phyloP scores from a whole-genome alignment of 2,113 vertebrate genomes.

The Colinus virginianus region DNA sequence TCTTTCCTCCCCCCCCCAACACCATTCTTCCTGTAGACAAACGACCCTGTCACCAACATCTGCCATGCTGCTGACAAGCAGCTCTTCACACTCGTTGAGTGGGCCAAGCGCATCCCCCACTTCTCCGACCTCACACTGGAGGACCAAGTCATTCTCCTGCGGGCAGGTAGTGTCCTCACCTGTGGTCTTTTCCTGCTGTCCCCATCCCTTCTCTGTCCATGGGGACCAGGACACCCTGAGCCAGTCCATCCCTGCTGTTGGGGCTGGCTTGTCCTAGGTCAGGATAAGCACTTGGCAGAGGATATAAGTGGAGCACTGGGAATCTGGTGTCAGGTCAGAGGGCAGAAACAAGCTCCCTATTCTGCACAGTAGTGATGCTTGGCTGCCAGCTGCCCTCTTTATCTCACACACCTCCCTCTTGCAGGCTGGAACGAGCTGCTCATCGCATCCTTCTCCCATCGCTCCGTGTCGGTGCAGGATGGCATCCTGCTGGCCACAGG shows the following conservation, averaged over 20 bases:
- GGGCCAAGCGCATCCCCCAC: constrained; percentile 95
- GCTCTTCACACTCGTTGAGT: constrained; percentile 95
- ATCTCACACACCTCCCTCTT: not conserved
- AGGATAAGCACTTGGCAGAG: accelerated
- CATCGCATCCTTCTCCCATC: constrained; percentile 96
- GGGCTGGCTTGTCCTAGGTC: too few species aligned
- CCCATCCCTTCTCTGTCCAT: not conserved
- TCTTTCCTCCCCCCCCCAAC: not conserved
- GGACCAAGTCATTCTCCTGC: constrained; percentile 94
- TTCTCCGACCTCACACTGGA: constrained; percentile 93
- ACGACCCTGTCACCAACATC: constrained; percentile 96
- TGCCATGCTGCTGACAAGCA: constrained; percentile 97
- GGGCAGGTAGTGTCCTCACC: constrained; percentile 83
- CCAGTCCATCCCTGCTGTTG: not conserved
- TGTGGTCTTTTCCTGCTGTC: not conserved
- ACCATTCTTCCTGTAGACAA: constrained; percentile 77
- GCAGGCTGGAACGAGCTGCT: constrained; percentile 96
- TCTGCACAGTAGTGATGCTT: not conserved
- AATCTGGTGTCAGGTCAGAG: not conserved
- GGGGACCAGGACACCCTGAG: not conserved
- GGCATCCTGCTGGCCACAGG: constrained; percentile 95
- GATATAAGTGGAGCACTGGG: not conserved
- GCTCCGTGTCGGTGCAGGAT: constrained; percentile 93
- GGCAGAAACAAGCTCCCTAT: not conserved
- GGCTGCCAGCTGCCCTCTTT: not conserved